These are phyloP conservation scores for Alethe diademata DNA, from an alignment of 2,113 vertebrate genomes.

Conservation along the genomic window DNA sequence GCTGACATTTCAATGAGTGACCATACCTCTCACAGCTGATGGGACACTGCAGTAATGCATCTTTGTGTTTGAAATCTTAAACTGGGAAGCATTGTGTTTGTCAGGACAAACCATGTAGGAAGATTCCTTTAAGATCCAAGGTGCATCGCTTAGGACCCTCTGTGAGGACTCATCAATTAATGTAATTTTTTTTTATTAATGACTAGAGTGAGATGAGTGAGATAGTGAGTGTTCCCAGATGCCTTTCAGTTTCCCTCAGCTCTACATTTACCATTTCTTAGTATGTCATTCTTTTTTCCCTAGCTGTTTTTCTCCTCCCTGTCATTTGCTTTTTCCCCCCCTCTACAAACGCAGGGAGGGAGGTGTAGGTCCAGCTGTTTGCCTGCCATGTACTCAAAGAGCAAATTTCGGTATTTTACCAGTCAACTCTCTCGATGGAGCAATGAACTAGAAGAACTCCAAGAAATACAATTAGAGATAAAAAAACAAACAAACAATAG, in stretches of 20 bases:
- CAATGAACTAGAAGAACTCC: neutral
- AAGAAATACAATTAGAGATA: accelerated
- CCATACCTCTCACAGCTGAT: neutral
- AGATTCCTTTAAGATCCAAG: neutral
- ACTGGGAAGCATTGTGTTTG: neutral
- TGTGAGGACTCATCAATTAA: neutral
- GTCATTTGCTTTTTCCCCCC: neutral
- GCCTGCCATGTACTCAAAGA: neutral
- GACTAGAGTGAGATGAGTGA: neutral
- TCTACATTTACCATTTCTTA: neutral
- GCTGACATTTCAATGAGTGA: neutral
- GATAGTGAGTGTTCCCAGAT: neutral
- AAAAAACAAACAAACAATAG: too few relatives aligned
- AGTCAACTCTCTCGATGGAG: neutral
- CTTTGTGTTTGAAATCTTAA: neutral
- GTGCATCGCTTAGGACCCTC: neutral
- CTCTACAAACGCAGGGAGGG: neutral
- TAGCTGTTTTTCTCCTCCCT: accelerated
- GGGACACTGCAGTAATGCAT: neutral
- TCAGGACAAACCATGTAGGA: accelerated
- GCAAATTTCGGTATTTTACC: neutral
- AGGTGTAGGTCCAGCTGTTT: neutral
- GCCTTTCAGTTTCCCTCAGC: neutral
- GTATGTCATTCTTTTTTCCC: neutral
- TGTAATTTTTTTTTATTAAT: neutral